Evolutionary conservation across 2,113 vertebrate genomes (phyloP).

Genomic region (Eurystomus gularis): DNA sequence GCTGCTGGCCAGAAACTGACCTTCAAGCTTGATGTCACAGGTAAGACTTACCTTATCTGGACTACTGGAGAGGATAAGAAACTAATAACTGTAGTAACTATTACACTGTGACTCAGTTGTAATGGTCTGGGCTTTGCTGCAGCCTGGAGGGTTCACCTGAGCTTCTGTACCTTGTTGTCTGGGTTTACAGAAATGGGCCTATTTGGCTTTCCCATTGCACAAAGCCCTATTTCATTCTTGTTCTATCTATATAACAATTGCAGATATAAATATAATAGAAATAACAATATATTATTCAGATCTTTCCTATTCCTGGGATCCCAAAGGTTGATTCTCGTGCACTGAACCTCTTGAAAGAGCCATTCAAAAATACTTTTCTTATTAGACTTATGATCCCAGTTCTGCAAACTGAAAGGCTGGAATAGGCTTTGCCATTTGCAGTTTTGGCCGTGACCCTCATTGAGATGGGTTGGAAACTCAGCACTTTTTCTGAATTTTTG

Average conservation of each 20-base stretch:
- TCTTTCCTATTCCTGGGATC: accelerated
- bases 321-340: neutral
- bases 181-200: neutral
- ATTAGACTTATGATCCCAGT: accelerated
- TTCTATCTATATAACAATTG: neutral
- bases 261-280: neutral
- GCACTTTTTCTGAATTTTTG: neutral
- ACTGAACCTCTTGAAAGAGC: accelerated
- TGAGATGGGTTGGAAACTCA: neutral
- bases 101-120: accelerated
- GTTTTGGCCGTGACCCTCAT: accelerated
- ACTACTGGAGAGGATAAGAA: neutral
- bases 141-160: neutral
- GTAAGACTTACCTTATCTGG: neutral
- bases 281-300: neutral
- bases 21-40: neutral
- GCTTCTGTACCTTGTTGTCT: neutral
- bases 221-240: neutral
- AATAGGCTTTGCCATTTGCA: neutral
- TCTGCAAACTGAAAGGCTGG: neutral
- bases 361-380: neutral
- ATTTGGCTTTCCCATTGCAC: accelerated
- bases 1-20: constrained; percentile 64
- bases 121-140: neutral
- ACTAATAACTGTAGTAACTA: neutral